A percentile compares a stretch with the other conserved stretches of the same genome.
Evolutionary conservation across 2,888 invertebrate genomes (phyloP).

Genomic region (Folsomia candida): DNA sequence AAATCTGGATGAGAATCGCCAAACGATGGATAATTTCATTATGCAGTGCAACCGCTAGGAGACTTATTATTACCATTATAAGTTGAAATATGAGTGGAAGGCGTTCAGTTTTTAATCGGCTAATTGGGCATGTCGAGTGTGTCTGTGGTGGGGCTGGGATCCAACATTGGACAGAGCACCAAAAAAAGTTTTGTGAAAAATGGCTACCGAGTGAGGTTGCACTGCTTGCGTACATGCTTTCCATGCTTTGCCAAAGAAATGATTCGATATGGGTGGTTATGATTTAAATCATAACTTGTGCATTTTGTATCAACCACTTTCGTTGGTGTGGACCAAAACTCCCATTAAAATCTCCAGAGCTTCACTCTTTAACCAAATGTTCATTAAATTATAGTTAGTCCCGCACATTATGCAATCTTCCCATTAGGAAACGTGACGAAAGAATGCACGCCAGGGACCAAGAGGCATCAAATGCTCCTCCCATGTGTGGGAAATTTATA

Average conservation of each 20-base stretch:
- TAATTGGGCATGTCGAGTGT: conserved; percentile 11
- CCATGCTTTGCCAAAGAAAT: too few relatives aligned
- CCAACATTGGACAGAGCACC: conserved; percentile 11
- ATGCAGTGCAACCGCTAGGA: neutral
- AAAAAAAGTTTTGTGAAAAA: neutral
- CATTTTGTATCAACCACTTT: neutral
- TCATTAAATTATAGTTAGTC: neutral
- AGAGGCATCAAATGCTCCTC: neutral
- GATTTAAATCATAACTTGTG: neutral
- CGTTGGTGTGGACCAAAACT: neutral
- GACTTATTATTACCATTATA: neutral
- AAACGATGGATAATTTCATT: neutral
- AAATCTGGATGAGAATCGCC: neutral
- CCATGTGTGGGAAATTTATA: conserved; percentile 7
- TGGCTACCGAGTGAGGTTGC: neutral
- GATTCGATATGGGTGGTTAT: neutral
- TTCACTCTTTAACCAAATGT: neutral
- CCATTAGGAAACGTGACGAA: conserved; percentile 8
- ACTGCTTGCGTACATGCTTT: too few relatives aligned
- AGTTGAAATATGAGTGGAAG: neutral
- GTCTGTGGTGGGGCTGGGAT: conserved; percentile 8
- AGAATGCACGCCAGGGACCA: neutral
- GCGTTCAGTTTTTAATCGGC: conserved; percentile 1
- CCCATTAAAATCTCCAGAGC: neutral
- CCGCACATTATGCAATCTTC: neutral